Evolutionary conservation across 2,797 vertebrate species (phyloP), one percentile per base, ranked within the genome.

Genomic region (Margarornis squamiger): DNA sequence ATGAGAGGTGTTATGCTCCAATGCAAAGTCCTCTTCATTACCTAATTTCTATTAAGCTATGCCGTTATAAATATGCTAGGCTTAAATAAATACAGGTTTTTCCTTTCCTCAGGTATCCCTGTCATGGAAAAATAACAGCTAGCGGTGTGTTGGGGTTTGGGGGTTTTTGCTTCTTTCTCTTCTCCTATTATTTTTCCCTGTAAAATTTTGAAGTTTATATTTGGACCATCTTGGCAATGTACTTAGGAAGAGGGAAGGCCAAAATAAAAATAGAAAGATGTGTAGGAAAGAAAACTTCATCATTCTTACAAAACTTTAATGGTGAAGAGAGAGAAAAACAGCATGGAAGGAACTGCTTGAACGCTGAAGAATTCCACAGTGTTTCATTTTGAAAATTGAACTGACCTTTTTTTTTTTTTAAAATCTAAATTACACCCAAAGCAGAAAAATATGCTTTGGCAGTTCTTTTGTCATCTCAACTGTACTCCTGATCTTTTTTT

Each of bases 261-360:
- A 85, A 95, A 92, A 90, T 88, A 90, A 94, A 94, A 94, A 96
- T 92, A 95, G 90, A 95, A 93, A 75, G 51, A 75, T 90, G 66
- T 73, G 86, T 95, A 94, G 93, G 89, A 95, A 95, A 94, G 84
- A 84, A 88, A 92, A 89, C 52, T 95, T 86, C 39, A 21, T 89
- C n/a, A 85, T 79, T 89, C 74, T 59, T 73, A 55, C 26, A 62
- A 87, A 94, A 89, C 59, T 93, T 94, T 84, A 93, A 89, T n/a
- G n/a, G 12, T 68, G 52, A 81, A 76, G 38, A 57, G 67, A 74
- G 65, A 73, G 45, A 81, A 46, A 57, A 94, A 48, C 55, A 65
- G 24, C 36, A 66, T 24, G 26, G 71, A 73, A 88, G 48, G 32
- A 79, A 62, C 19, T 68, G 71, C 61, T 27, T 29, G 27, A 75